Conservation (phyloP, 2,113 vertebrate genomes). For the Fukomys damarensis region DNA sequence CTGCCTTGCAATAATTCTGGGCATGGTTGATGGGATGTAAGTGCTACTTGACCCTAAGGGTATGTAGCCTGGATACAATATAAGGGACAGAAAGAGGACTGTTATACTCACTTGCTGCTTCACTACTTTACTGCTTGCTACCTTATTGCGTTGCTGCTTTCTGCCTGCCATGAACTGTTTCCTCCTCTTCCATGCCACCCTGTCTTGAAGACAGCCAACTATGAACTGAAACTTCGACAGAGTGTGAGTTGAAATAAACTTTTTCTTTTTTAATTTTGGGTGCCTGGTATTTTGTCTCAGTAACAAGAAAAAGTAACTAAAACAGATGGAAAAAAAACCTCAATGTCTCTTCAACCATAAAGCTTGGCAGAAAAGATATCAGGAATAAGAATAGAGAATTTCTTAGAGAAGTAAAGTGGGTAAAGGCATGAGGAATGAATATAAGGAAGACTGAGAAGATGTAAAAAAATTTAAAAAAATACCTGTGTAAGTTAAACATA, state of each 20-base stretch:
- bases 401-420: background rate
- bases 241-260: background rate
- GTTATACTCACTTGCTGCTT: background rate
- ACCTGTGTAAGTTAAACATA: constrained; percentile 23
- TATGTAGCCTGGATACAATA: background rate
- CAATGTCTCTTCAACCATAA: background rate
- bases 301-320: background rate
- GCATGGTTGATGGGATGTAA: background rate
- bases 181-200: background rate
- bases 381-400: constrained; percentile 8
- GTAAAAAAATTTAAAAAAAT: background rate
- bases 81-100: background rate
- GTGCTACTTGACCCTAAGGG: background rate
- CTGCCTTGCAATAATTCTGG: background rate
- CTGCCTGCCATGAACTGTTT: background rate
- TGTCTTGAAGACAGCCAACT: background rate
- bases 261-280: background rate
- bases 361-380: background rate
- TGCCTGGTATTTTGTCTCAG: background rate
- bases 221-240: background rate
- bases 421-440: background rate
- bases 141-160: background rate
- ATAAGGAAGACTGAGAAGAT: background rate
- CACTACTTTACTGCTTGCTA: background rate
- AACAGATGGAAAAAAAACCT: background rate